Conservation (phyloP, 2,888 invertebrate genomes). For the Agelastica alni region DNA sequence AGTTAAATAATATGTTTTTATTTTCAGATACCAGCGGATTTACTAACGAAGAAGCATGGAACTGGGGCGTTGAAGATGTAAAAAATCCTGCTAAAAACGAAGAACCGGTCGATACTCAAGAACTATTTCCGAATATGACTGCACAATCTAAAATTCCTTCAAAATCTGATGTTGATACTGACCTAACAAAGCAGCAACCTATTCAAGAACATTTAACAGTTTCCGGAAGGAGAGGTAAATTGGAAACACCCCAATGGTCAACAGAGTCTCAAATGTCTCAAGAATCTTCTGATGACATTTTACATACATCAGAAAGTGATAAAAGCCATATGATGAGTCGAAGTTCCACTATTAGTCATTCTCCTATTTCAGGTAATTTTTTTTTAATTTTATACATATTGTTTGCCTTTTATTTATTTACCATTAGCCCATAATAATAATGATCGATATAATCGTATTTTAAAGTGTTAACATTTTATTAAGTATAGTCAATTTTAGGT, state of each 20-base stretch:
- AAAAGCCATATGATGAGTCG: conserved; percentile 65
- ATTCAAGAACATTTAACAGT: conserved; percentile 27
- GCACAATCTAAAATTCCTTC: conserved; percentile 42
- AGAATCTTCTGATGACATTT: conserved; percentile 66
- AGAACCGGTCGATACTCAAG: conserved; percentile 40
- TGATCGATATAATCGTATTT: too few relatives aligned
- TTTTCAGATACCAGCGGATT: too few relatives aligned
- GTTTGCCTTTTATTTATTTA: too few relatives aligned
- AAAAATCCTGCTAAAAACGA: conserved; percentile 27
- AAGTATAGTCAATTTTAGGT: too few relatives aligned
- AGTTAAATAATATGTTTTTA: too few relatives aligned
- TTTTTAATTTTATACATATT: too few relatives aligned
- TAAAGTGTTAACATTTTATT: too few relatives aligned
- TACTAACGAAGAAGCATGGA: conserved; percentile 63
- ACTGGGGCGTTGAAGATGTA: conserved; percentile 63
- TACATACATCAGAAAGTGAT: conserved; percentile 66
- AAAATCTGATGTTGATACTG: conserved; percentile 53
- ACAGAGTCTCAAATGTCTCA: conserved; percentile 69
- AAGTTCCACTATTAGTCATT: conserved; percentile 55
- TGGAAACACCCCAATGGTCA: conserved; percentile 66
- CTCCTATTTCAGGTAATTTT: conserved; percentile 47
- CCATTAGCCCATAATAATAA: too few relatives aligned
- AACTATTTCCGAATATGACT: conserved; percentile 56
- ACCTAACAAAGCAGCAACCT: conserved; percentile 14
- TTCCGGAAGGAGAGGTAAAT: conserved; percentile 44